Percentiles rank a stretch among this genome's conserved stretches.
Conservation (phyloP, 2,888 invertebrate species). For the Macrosiphum euphorbiae region DNA sequence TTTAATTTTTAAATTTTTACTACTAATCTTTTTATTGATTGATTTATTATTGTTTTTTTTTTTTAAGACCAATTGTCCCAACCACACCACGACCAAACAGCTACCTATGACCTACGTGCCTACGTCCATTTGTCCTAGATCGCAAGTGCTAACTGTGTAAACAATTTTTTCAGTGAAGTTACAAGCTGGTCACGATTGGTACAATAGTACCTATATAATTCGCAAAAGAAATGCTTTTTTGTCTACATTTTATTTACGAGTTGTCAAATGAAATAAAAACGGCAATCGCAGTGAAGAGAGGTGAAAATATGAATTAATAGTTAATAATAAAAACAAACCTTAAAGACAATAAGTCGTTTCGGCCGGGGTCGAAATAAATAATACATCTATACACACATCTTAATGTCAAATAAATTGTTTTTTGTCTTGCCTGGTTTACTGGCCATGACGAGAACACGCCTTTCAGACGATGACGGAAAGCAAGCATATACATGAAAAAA, state of each 20-base stretch:
- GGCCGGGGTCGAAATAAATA: neutral
- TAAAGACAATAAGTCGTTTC: neutral
- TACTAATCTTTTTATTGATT: no score
- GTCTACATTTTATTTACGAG: neutral
- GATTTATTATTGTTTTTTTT: no score
- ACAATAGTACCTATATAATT: neutral
- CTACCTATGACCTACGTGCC: no score
- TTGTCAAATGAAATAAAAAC: neutral
- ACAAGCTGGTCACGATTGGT: neutral
- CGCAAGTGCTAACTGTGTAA: neutral
- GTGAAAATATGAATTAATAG: neutral
- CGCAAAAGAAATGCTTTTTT: neutral
- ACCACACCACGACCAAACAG: no score
- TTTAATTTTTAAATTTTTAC: no score
- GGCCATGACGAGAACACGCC: neutral
- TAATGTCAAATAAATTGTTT: neutral
- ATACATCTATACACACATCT: neutral
- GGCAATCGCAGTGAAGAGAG: neutral
- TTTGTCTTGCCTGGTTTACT: neutral
- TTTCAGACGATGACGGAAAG: no score
- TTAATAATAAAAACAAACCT: neutral
- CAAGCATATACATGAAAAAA: no score
- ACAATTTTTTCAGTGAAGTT: neutral
- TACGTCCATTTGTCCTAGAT: neutral
- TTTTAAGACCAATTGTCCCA: no score